Evolutionary conservation across 2,888 invertebrate genomes (phyloP).

Genomic region (Gymnoscelis rufifasciata): DNA sequence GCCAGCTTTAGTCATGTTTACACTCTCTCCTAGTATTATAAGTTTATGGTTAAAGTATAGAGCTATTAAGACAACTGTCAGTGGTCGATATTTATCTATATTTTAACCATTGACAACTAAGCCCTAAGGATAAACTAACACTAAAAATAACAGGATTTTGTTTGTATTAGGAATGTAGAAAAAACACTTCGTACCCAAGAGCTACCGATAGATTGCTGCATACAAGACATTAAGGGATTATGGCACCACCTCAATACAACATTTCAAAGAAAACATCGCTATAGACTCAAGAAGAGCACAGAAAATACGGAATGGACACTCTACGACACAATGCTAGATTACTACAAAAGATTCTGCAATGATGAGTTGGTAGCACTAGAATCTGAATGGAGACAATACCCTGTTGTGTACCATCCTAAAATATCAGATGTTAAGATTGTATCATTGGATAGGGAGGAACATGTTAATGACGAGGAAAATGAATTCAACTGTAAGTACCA

Average conservation of each 20-base stretch:
- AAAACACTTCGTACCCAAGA: constrained; percentile 56
- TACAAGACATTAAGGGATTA: constrained; percentile 66
- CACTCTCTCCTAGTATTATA: too few relatives aligned
- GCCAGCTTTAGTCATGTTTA: too few relatives aligned
- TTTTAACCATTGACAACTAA: too few relatives aligned
- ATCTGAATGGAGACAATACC: constrained; percentile 35
- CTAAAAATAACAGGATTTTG: neutral
- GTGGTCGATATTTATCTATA: too few relatives aligned
- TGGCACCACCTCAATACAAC: constrained; percentile 61
- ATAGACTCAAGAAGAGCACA: constrained; percentile 47
- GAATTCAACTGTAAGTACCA: constrained; percentile 61
- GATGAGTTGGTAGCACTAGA: constrained; percentile 47
- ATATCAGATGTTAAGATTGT: constrained; percentile 32
- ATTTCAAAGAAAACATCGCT: constrained; percentile 63
- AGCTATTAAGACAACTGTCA: too few relatives aligned
- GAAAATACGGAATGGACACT: constrained; percentile 53
- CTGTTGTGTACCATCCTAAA: constrained; percentile 30
- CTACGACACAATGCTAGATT: constrained; percentile 52
- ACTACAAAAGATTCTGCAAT: constrained; percentile 51
- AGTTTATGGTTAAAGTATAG: too few relatives aligned
- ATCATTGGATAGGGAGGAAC: constrained; percentile 34
- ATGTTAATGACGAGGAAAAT: constrained; percentile 34
- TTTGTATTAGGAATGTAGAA: constrained; percentile 54
- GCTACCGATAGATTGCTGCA: constrained; percentile 62
- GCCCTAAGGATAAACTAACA: too few relatives aligned